Evolutionary conservation across 2,113 vertebrate genomes (phyloP), one percentile per base, ranked within the genome.

Genomic region (Oncorhynchus masou): DNA sequence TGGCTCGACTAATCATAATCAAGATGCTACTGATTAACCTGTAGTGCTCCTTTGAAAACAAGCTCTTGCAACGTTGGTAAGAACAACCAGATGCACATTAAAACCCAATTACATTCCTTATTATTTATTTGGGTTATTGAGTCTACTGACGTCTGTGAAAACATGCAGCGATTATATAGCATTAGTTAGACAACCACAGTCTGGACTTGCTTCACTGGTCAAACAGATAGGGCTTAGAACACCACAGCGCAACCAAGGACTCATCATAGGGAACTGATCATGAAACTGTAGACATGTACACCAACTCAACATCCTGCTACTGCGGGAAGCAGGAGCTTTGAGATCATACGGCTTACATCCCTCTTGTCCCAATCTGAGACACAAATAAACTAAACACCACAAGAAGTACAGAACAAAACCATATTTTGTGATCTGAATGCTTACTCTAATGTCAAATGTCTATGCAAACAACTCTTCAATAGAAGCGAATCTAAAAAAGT

Each of bases 21-120:
- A 91, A 87, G 87, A 87, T 72, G 27, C 24, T 13, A 78, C 82
- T 89, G 87, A 92, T 91, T 89, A 92, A 86, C 89, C 85, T 77
- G 74, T 74, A 0, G 68, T 13, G 67, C 84, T 85, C 81, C 74
- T 69, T 74, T 72, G 71, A 82, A 87, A 90, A 91, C 82, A 86
- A 88, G 83, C 82, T 57, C 66, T 1, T 29, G 79, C 51, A 16
- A 54, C 79, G 76, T 82, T 85, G 83, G 77, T 81, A 78, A 86
- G 76, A 71, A 87, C 74, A 77, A 76, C 72, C 73, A 77, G 29
- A 76, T 71, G 24, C 34, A 76, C 70, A 81, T 77, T 76, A 82
- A 86, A 89, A 77, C 79, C 85, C 65, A 87, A 86, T 85, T 80
- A 84, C 74, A 68, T 78, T 85, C 79, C 51, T 73, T 62, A 16